Percentiles rank a stretch among this genome's conserved stretches.
phyloP scores from a whole-genome alignment of 2,888 invertebrate genomes.

The Masnerella sp. region DNA sequence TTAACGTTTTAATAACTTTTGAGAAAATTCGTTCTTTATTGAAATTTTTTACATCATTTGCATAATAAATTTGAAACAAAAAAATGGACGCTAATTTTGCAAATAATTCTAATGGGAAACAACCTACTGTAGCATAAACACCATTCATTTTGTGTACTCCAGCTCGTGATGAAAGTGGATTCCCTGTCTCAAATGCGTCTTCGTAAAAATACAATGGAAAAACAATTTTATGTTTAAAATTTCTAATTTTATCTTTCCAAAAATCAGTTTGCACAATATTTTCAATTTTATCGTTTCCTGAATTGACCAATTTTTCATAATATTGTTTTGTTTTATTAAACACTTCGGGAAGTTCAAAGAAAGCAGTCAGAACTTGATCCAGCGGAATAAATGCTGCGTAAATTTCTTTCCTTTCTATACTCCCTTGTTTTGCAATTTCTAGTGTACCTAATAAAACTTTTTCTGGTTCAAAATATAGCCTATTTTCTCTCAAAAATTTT shows the following conservation, averaged over 20 bases:
- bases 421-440: neutral
- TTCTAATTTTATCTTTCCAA: neutral
- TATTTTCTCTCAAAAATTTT: slow-evolving; percentile 2
- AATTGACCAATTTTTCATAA: neutral
- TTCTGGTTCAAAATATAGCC: neutral
- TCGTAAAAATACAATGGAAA: neutral
- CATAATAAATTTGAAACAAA: slow-evolving; percentile 7
- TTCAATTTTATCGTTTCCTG: neutral
- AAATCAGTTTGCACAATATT: slow-evolving; percentile 7
- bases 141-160: slow-evolving; percentile 46
- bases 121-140: slow-evolving; percentile 34
- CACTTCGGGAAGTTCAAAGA: slow-evolving; percentile 22
- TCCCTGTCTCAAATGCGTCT: slow-evolving; percentile 54
- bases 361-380: slow-evolving; percentile 13
- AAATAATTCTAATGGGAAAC: slow-evolving; percentile 39
- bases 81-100: neutral
- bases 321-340: neutral
- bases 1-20: neutral
- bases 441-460: slow-evolving; percentile 10
- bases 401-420: slow-evolving; percentile 9
- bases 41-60: slow-evolving; percentile 5
- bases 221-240: neutral
- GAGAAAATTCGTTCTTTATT: slow-evolving; percentile 7
- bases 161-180: slow-evolving; percentile 37
- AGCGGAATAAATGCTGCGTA: slow-evolving; percentile 13